These are phyloP conservation scores for Abramis brama DNA, from an alignment of 2,113 vertebrate genomes.

Conservation along the genomic window DNA sequence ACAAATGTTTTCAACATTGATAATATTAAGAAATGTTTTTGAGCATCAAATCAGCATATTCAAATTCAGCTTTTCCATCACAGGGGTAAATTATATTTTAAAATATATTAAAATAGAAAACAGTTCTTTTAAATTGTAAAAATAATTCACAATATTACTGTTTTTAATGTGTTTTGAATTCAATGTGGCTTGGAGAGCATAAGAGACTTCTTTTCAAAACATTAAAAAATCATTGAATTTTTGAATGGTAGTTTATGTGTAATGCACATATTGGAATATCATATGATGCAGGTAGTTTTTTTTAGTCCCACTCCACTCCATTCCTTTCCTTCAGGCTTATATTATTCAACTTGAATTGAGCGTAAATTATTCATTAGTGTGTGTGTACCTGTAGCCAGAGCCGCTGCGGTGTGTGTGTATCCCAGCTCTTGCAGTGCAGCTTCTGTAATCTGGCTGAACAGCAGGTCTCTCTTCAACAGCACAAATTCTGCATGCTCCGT, in stretches of 20 bases:
- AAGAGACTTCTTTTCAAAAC: neutral
- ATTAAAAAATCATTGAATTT: neutral
- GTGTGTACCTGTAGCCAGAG: conserved; percentile 89
- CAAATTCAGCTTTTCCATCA: neutral
- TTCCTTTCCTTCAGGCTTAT: conserved; percentile 9
- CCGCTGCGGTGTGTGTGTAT: conserved; percentile 95
- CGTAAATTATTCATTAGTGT: conserved; percentile 15
- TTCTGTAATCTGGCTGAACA: conserved; percentile 98
- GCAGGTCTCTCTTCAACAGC: conserved; percentile 93
- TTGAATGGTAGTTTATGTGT: neutral
- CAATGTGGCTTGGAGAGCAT: neutral
- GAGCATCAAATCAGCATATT: neutral
- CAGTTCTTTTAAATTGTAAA: neutral
- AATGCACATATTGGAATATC: neutral
- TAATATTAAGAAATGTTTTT: neutral
- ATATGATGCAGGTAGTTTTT: neutral
- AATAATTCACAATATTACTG: neutral
- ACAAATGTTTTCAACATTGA: neutral
- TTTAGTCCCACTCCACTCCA: neutral
- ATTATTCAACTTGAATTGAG: conserved; percentile 22
- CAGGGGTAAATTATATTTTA: neutral
- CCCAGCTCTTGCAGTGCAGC: conserved; percentile 95
- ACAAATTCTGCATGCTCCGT: conserved; percentile 97
- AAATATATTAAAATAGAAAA: neutral
- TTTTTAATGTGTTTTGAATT: neutral